Conservation (phyloP, 2,888 invertebrate species). For the Sinotaia quadrata region DNA sequence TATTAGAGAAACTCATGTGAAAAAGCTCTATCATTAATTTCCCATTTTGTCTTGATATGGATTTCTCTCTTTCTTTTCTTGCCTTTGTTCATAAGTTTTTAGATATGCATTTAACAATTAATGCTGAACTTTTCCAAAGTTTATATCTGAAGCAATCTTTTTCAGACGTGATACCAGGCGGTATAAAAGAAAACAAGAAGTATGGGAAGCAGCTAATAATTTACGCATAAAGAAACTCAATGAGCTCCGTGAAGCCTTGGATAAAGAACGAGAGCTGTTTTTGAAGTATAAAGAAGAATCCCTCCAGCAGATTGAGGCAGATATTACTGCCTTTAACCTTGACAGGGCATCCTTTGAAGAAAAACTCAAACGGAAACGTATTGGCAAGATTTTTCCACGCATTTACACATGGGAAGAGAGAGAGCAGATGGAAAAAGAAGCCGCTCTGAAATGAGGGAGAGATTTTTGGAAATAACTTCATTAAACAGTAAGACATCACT, state of each 20-base stretch:
- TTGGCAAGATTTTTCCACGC: conserved; percentile 24
- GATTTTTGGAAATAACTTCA: background rate
- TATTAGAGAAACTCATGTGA: too few species aligned
- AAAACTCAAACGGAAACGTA: conserved; percentile 20
- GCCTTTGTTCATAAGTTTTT: too few species aligned
- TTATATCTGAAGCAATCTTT: too few species aligned
- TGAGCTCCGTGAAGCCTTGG: conserved; percentile 79
- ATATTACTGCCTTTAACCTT: conserved; percentile 46
- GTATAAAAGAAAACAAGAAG: conserved; percentile 31
- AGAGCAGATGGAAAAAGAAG: conserved; percentile 9
- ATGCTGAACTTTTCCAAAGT: too few species aligned
- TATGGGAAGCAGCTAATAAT: conserved; percentile 34
- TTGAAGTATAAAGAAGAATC: conserved; percentile 82
- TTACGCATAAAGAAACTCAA: conserved; percentile 79
- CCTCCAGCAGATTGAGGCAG: conserved; percentile 73
- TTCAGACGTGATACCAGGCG: conserved; percentile 48
- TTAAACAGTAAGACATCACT: too few species aligned
- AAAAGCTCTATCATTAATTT: too few species aligned
- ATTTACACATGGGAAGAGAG: conserved; percentile 26
- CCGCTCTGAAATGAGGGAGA: background rate
- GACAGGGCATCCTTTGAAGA: conserved; percentile 37
- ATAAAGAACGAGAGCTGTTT: conserved; percentile 82
- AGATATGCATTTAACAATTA: too few species aligned
- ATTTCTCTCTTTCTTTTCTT: too few species aligned
- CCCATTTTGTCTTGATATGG: too few species aligned